Percentiles rank a stretch among this genome's conserved stretches.
These are phyloP conservation scores for Dolichomitus sp. DNA, from an alignment of 2,888 invertebrate species.

Conservation along the genomic window DNA sequence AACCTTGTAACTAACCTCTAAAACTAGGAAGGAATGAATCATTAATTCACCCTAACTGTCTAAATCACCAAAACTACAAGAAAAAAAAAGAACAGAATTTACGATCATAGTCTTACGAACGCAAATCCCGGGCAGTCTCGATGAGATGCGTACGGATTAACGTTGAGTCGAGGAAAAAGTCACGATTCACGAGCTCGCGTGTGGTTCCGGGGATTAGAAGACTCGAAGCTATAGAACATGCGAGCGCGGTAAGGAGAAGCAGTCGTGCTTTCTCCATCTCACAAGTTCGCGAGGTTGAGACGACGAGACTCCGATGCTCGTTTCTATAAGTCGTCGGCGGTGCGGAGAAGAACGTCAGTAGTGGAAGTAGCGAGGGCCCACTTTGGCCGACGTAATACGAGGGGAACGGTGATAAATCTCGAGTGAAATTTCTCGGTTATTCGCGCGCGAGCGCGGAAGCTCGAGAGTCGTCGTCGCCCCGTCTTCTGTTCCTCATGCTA, in stretches of 20 bases:
- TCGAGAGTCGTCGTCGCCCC: constrained; percentile 45
- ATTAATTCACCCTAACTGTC: background rate
- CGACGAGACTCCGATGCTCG: constrained; percentile 26
- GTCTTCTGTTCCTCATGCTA: constrained; percentile 28
- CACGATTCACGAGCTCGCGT: constrained; percentile 8
- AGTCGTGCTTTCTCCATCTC: constrained; percentile 7
- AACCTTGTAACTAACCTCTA: background rate
- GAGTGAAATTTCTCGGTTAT: constrained; percentile 55
- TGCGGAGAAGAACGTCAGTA: background rate
- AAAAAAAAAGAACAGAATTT: background rate
- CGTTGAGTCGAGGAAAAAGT: background rate
- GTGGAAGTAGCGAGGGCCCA: constrained; percentile 13
- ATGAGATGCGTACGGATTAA: constrained; percentile 21
- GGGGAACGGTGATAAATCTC: constrained; percentile 57
- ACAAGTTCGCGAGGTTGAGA: constrained; percentile 3
- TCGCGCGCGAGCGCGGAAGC: constrained; percentile 48
- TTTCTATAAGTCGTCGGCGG: constrained; percentile 36
- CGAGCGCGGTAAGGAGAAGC: background rate
- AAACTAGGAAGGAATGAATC: background rate
- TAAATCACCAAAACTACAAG: background rate
- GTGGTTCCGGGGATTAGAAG: constrained; percentile 14
- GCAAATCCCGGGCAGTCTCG: background rate
- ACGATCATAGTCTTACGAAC: background rate
- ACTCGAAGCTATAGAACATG: background rate
- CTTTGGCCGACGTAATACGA: constrained; percentile 46